Conservation (phyloP, 2,113 vertebrate genomes). For the Psophia crepitans region DNA sequence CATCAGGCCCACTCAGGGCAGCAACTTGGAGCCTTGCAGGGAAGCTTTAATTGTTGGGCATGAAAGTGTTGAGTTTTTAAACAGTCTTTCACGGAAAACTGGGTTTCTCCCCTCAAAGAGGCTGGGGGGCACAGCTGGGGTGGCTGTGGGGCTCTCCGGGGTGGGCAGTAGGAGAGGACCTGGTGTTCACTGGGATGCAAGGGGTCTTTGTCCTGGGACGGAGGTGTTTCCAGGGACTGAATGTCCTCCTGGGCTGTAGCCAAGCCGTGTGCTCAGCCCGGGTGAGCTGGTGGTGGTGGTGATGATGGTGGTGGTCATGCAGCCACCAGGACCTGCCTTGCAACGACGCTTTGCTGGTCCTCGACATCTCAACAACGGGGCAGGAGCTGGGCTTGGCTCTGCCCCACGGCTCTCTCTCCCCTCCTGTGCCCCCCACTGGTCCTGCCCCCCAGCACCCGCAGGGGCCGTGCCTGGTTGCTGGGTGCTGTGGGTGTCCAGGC, state of each 20-base stretch:
- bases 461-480: neutral
- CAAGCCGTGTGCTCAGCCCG: neutral
- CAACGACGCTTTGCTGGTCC: rapidly evolving
- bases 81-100: neutral
- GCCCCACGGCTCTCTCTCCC: neutral
- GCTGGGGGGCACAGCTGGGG: neutral
- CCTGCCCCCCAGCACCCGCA: neutral
- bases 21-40: rapidly evolving
- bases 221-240: neutral
- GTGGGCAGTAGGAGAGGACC: rapidly evolving
- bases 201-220: neutral
- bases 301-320: neutral
- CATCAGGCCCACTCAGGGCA: neutral
- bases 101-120: neutral
- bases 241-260: neutral
- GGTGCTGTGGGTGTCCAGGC: neutral
- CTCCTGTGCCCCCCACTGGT: neutral
- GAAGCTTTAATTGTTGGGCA: neutral
- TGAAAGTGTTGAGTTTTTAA: neutral
- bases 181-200: neutral
- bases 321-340: neutral
- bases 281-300: neutral
- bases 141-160: neutral
- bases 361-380: rapidly evolving
- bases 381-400: neutral